These are phyloP conservation scores for Orius laevigatus DNA, from an alignment of 1,140 invertebrate species.

Conservation along the genomic window DNA sequence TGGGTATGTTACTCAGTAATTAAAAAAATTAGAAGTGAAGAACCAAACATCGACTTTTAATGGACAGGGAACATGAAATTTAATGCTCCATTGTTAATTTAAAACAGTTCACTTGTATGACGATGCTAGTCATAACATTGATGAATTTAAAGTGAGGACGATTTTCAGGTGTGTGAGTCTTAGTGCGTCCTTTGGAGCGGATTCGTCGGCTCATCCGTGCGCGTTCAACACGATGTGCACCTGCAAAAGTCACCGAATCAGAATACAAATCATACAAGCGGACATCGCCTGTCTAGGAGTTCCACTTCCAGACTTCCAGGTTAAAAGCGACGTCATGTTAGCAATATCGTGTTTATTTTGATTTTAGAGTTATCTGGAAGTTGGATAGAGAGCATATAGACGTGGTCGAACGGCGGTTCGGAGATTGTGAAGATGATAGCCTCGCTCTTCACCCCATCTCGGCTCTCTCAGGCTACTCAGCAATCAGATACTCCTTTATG, in stretches of 20 bases:
- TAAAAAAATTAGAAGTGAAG: too few relatives aligned
- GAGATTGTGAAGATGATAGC: conserved; percentile 7
- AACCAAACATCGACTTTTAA: too few relatives aligned
- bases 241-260: conserved; percentile 5
- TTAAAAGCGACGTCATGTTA: too few relatives aligned
- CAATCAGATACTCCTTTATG: conserved; percentile 6
- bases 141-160: too few relatives aligned
- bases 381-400: conserved; percentile 2
- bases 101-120: too few relatives aligned
- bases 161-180: neutral
- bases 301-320: conserved; percentile 12
- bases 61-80: too few relatives aligned
- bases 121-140: neutral
- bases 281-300: conserved; percentile 12
- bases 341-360: neutral
- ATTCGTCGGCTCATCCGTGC: too few relatives aligned
- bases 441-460: conserved; percentile 6
- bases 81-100: too few relatives aligned
- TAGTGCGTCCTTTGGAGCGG: too few relatives aligned
- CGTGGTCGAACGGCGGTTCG: conserved; percentile 8
- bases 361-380: conserved; percentile 8
- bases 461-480: conserved; percentile 8
- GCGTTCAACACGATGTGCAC: too few relatives aligned
- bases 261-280: neutral
- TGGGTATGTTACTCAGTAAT: too few relatives aligned